Conservation (phyloP, 1,140 invertebrate genomes). For the Drosophila bocki region DNA sequence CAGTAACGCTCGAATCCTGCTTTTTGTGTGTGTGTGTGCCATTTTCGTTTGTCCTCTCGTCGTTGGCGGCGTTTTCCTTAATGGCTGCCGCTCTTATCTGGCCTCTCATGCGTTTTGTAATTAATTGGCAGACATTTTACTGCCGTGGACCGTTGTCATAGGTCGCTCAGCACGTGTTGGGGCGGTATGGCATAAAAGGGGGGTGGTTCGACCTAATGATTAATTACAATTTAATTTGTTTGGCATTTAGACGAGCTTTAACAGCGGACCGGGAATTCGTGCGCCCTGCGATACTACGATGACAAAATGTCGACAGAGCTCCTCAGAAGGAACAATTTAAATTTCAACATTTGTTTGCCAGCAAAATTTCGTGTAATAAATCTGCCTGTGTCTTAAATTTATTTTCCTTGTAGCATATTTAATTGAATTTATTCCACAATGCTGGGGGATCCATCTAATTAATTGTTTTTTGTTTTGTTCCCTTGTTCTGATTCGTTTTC, state of each 20-base stretch:
- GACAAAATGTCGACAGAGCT: conserved; percentile 20
- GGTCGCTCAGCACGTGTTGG: conserved; percentile 68
- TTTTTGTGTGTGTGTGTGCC: conserved; percentile 4
- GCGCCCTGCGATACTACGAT: conserved; percentile 6
- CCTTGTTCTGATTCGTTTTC: conserved; percentile 50
- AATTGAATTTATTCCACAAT: conserved; percentile 33
- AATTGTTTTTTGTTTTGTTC: conserved; percentile 59
- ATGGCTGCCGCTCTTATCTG: conserved; percentile 67
- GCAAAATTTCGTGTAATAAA: conserved; percentile 12
- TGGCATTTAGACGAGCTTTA: conserved; percentile 50
- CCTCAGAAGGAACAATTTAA: conserved; percentile 15
- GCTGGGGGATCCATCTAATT: conserved; percentile 47
- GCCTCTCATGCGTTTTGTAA: conserved; percentile 74
- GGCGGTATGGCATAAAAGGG: conserved; percentile 3
- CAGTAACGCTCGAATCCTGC: conserved; percentile 16
- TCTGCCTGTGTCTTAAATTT: conserved; percentile 7
- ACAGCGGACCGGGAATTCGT: neutral
- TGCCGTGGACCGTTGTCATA: conserved; percentile 65
- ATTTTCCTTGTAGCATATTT: conserved; percentile 21
- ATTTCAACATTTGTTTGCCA: conserved; percentile 25
- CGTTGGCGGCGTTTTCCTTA: conserved; percentile 51
- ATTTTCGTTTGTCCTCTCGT: conserved; percentile 26
- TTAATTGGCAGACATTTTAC: conserved; percentile 77
- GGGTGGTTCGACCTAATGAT: conserved; percentile 63
- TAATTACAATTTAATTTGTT: conserved; percentile 84